phyloP scores from a whole-genome alignment of 1,140 invertebrate genomes.

The Laupala kohalensis region DNA sequence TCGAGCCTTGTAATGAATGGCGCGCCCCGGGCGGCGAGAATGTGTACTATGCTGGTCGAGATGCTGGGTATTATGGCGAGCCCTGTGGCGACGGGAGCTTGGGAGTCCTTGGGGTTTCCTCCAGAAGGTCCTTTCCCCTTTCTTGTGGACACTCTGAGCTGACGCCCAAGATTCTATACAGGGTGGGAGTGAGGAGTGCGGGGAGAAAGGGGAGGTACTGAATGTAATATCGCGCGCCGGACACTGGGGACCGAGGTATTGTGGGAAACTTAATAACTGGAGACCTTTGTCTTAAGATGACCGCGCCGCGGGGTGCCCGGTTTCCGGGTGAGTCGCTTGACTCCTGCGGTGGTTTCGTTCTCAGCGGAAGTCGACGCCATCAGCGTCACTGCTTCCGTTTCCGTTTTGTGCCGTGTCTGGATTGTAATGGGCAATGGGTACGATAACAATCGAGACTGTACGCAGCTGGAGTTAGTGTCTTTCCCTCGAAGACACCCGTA shows the following conservation, averaged over 20 bases:
- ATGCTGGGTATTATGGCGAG: neutral
- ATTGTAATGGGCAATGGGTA: neutral
- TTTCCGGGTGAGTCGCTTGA: neutral
- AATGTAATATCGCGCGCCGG: neutral
- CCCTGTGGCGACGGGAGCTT: neutral
- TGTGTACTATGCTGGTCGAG: neutral
- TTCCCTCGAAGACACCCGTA: too few relatives aligned
- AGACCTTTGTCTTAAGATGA: neutral
- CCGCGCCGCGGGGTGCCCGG: neutral
- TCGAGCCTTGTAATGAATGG: neutral
- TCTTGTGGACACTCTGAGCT: neutral
- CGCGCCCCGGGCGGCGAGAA: neutral
- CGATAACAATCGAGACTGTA: neutral
- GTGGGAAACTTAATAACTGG: neutral
- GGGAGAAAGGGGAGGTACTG: neutral
- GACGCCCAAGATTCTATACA: neutral
- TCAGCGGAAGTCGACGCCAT: neutral
- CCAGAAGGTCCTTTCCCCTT: neutral
- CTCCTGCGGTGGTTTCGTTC: too few relatives aligned
- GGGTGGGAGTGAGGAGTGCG: neutral
- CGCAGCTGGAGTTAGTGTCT: too few relatives aligned
- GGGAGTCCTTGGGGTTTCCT: neutral
- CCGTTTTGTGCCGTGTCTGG: neutral
- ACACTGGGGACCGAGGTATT: neutral
- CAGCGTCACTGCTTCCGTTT: neutral